Evolutionary conservation across 2,888 invertebrate genomes (phyloP), one percentile per base, ranked within the genome.

Genomic region (Caenorhabditis zanzibari): DNA sequence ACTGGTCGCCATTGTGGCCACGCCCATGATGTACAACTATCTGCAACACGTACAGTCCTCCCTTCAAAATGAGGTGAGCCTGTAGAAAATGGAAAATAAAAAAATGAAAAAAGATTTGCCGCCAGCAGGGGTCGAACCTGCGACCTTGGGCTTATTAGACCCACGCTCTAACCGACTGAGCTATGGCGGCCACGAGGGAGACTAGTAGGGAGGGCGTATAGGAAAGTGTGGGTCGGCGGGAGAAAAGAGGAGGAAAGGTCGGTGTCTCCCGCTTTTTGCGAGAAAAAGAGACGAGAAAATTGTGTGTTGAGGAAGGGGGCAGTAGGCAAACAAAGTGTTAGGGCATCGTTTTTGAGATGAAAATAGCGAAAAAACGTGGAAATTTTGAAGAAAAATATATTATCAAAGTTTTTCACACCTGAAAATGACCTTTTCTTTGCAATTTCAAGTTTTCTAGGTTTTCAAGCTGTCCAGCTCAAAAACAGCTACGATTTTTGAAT

Each of bases 131-230:
- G 90, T 91, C 90, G 90, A 90, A 90, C 90, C 90, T 91, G 89
- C 88, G 90, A 91, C 90, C 90, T 90, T 90, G 89, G 91, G 91
- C 91, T 91, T 91, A 91, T 91, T 91, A 91, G 91, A 91, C 90
- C 91, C 90, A 91, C 90, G 91, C 91, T 91, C 91, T 91, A 91
- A 91, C 91, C 91, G 89, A 91, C 91, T 91, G 91, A 91, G 90
- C 91, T 91, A 91, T 90, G 88, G 89, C 90, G 88, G 90, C 89
- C 58, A 24, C 41, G n/a, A 41, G 16, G 10, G 28, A 22, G 24
- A 9, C 9, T 7, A 10, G 26, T 44, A 16, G 26, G 28, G n/a
- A 38, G 44, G 28, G 47, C 28, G 16, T 41, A 41, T 24, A 63
- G 28, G 26, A 63, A 24, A 41, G 44, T n/a, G 14, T 2, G 7